Percentiles rank a stretch among this genome's conserved stretches.
These are phyloP conservation scores for Anthopleura sola DNA, from an alignment of 64 coral and sea anemone genomes.

Conservation along the genomic window DNA sequence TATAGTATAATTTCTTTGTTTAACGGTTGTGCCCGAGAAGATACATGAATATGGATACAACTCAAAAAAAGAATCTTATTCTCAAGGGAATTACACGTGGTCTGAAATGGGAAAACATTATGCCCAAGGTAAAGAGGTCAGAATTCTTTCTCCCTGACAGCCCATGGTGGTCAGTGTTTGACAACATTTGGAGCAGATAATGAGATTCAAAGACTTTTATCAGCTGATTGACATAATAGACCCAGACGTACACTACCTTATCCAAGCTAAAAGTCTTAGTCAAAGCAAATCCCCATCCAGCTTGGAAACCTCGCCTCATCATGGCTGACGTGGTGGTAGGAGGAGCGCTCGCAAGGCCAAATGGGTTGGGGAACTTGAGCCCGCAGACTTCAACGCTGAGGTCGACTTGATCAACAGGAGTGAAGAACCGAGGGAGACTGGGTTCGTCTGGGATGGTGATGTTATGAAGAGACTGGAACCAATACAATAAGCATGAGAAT, in stretches of 20 bases:
- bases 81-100: no score
- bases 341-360: conserved; percentile 93
- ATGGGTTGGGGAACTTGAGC: conserved; percentile 83
- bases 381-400: conserved; percentile 92
- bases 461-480: conserved; percentile 68
- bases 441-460: conserved; percentile 45
- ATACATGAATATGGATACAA: no score
- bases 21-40: no score
- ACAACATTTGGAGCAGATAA: no score
- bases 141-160: no score
- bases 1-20: no score
- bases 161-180: no score
- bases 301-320: conserved; percentile 96
- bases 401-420: conserved; percentile 85
- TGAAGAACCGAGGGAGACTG: conserved; percentile 75
- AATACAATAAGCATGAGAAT: neutral
- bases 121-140: no score
- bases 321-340: conserved; percentile 93
- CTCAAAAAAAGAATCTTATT: no score
- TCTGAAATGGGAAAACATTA: no score
- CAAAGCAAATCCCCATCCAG: conserved; percentile 96
- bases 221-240: no score
- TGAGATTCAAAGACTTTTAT: no score
- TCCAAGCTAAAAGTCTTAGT: conserved; percentile 92
- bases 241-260: conserved; percentile 50